These are phyloP conservation scores for Limnephilus auricula DNA, from an alignment of 2,888 invertebrate genomes.

Conservation along the genomic window DNA sequence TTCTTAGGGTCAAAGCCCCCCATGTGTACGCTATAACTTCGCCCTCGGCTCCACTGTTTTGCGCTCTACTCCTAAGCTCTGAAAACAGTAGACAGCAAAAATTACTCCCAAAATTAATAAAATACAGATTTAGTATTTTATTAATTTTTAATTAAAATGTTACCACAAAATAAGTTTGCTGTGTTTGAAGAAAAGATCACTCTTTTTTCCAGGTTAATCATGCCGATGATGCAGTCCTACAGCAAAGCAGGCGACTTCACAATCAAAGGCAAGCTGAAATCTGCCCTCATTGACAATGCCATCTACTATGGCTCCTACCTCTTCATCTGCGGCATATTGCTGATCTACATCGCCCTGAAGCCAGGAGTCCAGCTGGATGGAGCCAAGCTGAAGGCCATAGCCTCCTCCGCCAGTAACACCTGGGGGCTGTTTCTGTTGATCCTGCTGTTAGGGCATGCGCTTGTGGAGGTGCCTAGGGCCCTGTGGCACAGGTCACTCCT, in stretches of 20 bases:
- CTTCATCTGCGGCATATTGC: constrained; percentile 93
- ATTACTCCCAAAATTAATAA: too few relatives aligned
- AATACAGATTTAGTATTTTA: too few relatives aligned
- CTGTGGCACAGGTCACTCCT: constrained; percentile 94
- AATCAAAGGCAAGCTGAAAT: constrained; percentile 94
- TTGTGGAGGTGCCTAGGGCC: constrained; percentile 96
- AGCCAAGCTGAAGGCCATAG: constrained; percentile 96
- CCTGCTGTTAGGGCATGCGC: constrained; percentile 92
- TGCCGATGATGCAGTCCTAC: constrained; percentile 99
- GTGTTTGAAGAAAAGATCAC: too few relatives aligned
- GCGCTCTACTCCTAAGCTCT: constrained; percentile 29
- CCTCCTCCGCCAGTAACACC: constrained; percentile 98
- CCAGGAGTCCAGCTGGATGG: constrained; percentile 93
- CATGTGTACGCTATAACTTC: too few relatives aligned
- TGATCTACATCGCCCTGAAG: constrained; percentile 95
- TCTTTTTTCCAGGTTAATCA: constrained; percentile 85
- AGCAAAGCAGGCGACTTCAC: constrained; percentile 99
- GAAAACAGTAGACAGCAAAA: background rate
- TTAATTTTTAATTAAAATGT: too few relatives aligned
- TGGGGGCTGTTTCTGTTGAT: constrained; percentile 98
- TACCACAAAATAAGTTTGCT: too few relatives aligned
- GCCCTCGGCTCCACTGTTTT: background rate
- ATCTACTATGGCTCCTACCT: constrained; percentile 98
- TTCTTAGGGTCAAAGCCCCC: too few relatives aligned
- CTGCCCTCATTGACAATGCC: constrained; percentile 96